Base-by-base conservation (phyloP, 1,140 invertebrate genomes). In the Lepidurus couesii region DNA sequence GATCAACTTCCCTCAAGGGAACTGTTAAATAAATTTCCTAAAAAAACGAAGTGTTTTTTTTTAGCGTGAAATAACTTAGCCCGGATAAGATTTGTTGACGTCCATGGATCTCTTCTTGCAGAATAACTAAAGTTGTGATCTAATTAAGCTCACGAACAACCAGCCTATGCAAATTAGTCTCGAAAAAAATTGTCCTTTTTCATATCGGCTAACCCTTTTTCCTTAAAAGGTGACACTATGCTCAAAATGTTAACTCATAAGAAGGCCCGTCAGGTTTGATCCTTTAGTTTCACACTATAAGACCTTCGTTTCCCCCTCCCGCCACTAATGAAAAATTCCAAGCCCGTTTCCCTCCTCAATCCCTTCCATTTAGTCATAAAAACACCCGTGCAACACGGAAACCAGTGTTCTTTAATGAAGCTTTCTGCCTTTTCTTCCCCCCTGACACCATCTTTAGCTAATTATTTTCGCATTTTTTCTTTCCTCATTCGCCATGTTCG, bases 271-370 rank as follows among this genome's bases (percentile, higher is more conserved):
- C n/a, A 65, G 53, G 53, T 65, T 65, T 65, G 53, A 65, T 65
- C 53, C 16, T 65, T 65, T 65, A 13, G 7, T 21, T 65, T 21
- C 13, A 5, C 7, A n/a, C 53, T 65, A 65, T 16, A 65, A 65
- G 53, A 16, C 53, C 13, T 6, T n/a, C 6, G 13, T 21, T 65
- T 6, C 10, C 47, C 10, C 10, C 21, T 65, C 47, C 21, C 53
- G 53, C n/a, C 53, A 65, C 53, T 65, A 65, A 65, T 65, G 53
- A 65, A 65, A 65, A 65, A 65, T 65, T 65, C 53, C 53, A 21
- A 65, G n/a, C 53, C 21, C 53, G 21, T 65, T 65, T n/a, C 0
- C 53, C n/a, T 7, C 8, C 53, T 65, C 53, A 65, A 65, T 21
- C 53, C 21, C 53, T 65, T 65, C 53, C 53, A 65, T 65, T 65